Base-by-base conservation (phyloP, 1,140 invertebrate genomes). In the Drosophila funebris region DNA sequence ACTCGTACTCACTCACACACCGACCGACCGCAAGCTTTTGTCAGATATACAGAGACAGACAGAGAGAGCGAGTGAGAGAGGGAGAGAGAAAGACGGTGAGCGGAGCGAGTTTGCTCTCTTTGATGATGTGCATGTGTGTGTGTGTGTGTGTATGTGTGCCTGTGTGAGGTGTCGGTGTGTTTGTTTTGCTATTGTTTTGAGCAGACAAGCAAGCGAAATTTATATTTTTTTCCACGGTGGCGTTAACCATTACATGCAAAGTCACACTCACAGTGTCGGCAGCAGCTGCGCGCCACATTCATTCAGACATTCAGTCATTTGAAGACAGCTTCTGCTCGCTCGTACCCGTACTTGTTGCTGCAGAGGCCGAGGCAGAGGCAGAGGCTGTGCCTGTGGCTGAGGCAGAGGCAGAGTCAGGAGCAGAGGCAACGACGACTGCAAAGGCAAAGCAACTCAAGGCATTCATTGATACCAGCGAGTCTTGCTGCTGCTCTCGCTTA, bases 191-290 rank as follows among this genome's bases (percentile, higher is more conserved):
- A 83, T 83, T 79, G 78, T 87, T 82, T 84, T 73, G 61, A 67
- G 61, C 74, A 77, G 46, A 69, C 50, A 41, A 56, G 57, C 72
- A 43, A 46, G 60, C 58, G 41, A 57, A 57, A 63, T 52, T 37
- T 37, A 71, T 56, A 63, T 76, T 11, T 58, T 57, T 60, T 44
- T 54, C 57, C 18, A 14, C 57, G 76, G 60, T 85, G 76, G 83
- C 82, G 82, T 87, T 78, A 85, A 87, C 78, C 84, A 88, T 79
- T 88, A 83, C 83, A 88, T 77, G 69, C 79, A 83, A 88, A 89
- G 72, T 89, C 83, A 73, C 83, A 87, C 82, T 75, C 63, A 81
- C 74, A 75, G 69, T 56, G 54, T 58, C 52, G 53, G 54, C 22
- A 14, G 41, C 58, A 14, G 62, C 62, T 62, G 53, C 50, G 44